Evolutionary conservation across 2,888 invertebrate genomes (phyloP), one percentile per base, ranked within the genome.

Genomic region (Parnassius smintheus): DNA sequence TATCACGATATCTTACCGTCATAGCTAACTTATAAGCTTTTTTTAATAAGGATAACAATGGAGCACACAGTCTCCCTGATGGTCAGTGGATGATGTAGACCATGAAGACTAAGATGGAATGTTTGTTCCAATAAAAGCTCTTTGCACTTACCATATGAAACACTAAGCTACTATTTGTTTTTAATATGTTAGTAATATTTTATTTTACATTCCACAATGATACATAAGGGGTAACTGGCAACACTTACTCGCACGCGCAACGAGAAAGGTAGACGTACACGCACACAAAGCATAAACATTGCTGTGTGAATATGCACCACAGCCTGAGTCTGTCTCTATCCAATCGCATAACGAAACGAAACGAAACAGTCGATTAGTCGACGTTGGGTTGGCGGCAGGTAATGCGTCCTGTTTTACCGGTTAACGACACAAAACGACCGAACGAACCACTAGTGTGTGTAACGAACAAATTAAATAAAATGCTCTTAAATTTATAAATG

Each of bases 381-480:
- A 77, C 86, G 46, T 46, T 4, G 84, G 82, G 80, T 77, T 71
- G 70, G 75, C 72, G 75, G 82, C 84, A 85, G 86, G 86, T 87
- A 86, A 72, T 74, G 76, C 75, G 81, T 72, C 82, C 76, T 70
- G 83, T 74, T 77, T 72, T 80, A 83, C 87, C 87, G 84, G 88
- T 84, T 77, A 81, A 83, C 83, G 83, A 88, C 81, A 76, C 73
- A 77, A 83, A 82, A 88, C 88, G 91, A 91, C 85, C 90, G 91
- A 91, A 90, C 91, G 91, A 91, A 90, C 85, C 85, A 73, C 75
- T 68, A 56, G 66, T 67, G 64, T 67, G 72, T 66, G 69, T 61
- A 72, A 65, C 68, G 65, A 70, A 66, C 59, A 56, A 57, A 61
- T 12, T 42, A 44, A 25, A 12, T 57, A 57, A 25, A 56, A 56